Evolutionary conservation across 2,888 invertebrate species (phyloP), one percentile per base, ranked within the genome.

Genomic region (Rosalia funebris): DNA sequence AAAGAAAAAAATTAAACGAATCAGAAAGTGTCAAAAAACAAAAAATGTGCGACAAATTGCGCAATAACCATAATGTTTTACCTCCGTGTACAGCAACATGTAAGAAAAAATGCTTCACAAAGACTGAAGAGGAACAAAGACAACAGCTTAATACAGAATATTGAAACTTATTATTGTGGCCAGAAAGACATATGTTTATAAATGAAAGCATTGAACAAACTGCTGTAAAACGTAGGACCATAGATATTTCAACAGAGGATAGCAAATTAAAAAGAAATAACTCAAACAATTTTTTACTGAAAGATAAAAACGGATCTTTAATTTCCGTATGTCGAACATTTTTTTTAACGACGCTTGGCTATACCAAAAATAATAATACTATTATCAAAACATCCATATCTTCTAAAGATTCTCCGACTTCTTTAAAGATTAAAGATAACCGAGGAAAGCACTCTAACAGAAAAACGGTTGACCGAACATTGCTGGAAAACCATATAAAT

Each of bases 111-210:
- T 57, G 47, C 48, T 39, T 37, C 11, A 41, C 9, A 16, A 41
- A 57, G 15, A 48, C 50, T 41, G 42, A 41, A 9, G 37, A 57
- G 32, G 41, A 50, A 41, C 57, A 41, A 48, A 48, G 48, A 48
- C 48, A 57, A 41, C 39, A 57, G 25, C 25, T 57, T n/a, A 57
- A 57, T 41, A 37, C 11, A 48, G 57, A 57, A 48, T 42, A 57
- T 32, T 48, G 48, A 48, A 57, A 57, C 16, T 42, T 50, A 25
- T 7, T 25, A 34, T 41, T 17, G 17, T 56, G 56, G 47, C 9
- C 11, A 46, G 45, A 47, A 56, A 34, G 56, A 46, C 46, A 56
- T 36, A 20, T 58, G 34, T 58, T 50, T 50, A 37, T 58, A 19
- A 58, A 58, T 14, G 45, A 19, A 16, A 58, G 53, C 44, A 52